phyloP scores from a whole-genome alignment of 2,797 vertebrate species.

The Sebastes nivosus region DNA sequence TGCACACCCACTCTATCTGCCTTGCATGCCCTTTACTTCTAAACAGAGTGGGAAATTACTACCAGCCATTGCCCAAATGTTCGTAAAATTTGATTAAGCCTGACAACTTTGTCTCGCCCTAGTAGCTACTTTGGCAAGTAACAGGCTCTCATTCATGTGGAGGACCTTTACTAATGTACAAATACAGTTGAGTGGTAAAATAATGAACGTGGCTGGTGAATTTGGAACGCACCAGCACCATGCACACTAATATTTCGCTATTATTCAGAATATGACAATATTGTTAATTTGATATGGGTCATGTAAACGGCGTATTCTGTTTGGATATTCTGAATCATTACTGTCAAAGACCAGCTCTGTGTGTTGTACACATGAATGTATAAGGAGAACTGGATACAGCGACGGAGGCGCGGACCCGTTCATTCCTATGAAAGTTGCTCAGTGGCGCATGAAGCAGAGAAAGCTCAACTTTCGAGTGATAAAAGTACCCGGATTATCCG shows the following conservation, averaged over 20 bases:
- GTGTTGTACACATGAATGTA: no score
- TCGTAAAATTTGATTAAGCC: slow-evolving; percentile 65
- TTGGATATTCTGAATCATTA: not conserved
- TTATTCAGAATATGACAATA: not conserved
- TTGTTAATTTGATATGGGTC: not conserved
- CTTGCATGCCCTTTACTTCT: slow-evolving; percentile 29
- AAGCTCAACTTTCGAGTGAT: no score
- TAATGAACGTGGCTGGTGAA: slow-evolving; percentile 19
- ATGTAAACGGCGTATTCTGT: not conserved
- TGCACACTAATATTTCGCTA: not conserved
- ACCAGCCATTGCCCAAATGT: slow-evolving; percentile 52
- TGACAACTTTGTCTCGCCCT: slow-evolving; percentile 37
- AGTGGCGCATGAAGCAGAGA: no score
- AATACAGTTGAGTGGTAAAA: slow-evolving; percentile 30
- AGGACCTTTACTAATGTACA: slow-evolving; percentile 17
- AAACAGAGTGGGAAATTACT: slow-evolving; percentile 53
- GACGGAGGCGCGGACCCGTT: no score
- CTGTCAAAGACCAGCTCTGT: no score
- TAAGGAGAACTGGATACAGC: no score
- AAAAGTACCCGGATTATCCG: no score
- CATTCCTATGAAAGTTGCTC: no score
- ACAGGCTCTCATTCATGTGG: slow-evolving; percentile 16
- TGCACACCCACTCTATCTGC: slow-evolving; percentile 42
- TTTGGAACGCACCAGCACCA: not conserved
- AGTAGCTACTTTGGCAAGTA: slow-evolving; percentile 23